Evolutionary conservation across 1,140 invertebrate genomes (phyloP).

Genomic region (Goniozus legneri): DNA sequence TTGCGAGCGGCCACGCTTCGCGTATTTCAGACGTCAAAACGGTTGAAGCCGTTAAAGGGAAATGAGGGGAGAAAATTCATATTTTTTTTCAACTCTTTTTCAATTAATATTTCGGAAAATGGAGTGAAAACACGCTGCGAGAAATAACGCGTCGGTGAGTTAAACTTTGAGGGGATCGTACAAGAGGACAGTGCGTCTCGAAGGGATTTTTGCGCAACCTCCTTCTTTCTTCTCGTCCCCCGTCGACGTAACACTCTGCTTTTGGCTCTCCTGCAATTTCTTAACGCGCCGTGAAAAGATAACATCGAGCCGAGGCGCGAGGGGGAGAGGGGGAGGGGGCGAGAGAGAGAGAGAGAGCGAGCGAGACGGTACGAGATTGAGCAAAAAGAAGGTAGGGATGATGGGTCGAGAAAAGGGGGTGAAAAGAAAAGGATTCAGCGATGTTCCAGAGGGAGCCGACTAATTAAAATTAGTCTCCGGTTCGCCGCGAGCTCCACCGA

Average conservation of each 20-base stretch:
- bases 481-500: constrained; percentile 15
- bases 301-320: constrained; percentile 16
- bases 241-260: too few relatives aligned
- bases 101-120: too few relatives aligned
- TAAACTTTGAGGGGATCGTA: constrained; percentile 12
- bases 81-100: too few relatives aligned
- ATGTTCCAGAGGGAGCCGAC: constrained; percentile 16
- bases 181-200: not conserved
- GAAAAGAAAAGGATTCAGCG: constrained; percentile 5
- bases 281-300: constrained; percentile 22
- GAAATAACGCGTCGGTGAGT: constrained; percentile 1
- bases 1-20: too few relatives aligned
- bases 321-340: not conserved
- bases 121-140: too few relatives aligned
- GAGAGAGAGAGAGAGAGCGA: constrained; percentile 14
- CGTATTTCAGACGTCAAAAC: too few relatives aligned
- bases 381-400: too few relatives aligned
- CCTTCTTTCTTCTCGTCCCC: too few relatives aligned
- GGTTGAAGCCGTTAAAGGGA: too few relatives aligned
- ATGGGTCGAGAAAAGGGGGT: not conserved
- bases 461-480: constrained; percentile 24
- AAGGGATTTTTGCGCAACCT: too few relatives aligned
- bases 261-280: constrained; percentile 26
- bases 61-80: too few relatives aligned
- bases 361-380: too few relatives aligned